Percentiles rank a stretch among this genome's conserved stretches.
Conservation (phyloP, 2,888 invertebrate species). For the Tinea trinotella region DNA sequence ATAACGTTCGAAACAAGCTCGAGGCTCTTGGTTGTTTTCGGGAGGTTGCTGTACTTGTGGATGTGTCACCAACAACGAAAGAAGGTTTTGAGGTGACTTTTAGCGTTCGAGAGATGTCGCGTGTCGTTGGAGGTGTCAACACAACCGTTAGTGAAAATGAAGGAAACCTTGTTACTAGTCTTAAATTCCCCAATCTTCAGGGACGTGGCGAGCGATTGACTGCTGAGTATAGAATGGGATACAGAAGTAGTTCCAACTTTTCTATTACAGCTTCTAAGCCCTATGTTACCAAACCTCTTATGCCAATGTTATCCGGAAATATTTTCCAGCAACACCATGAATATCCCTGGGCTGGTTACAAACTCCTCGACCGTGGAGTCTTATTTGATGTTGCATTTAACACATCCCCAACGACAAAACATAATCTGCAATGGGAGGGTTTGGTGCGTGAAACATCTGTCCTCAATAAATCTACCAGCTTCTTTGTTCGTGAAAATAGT, state of each 20-base stretch:
- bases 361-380: constrained; percentile 83
- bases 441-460: constrained; percentile 84
- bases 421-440: constrained; percentile 91
- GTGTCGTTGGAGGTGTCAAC: constrained; percentile 88
- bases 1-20: constrained; percentile 81
- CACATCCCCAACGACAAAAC: constrained; percentile 78
- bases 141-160: constrained; percentile 94
- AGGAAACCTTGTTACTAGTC: constrained; percentile 81
- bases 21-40: constrained; percentile 92
- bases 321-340: constrained; percentile 84
- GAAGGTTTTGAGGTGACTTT: constrained; percentile 91
- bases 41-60: constrained; percentile 87
- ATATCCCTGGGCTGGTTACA: constrained; percentile 87
- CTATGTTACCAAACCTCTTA: constrained; percentile 77
- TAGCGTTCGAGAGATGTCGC: constrained; percentile 85
- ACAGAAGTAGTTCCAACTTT: constrained; percentile 85
- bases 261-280: constrained; percentile 88
- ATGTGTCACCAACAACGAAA: constrained; percentile 85
- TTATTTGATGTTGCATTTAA: constrained; percentile 82
- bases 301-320: constrained; percentile 80
- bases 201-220: constrained; percentile 90
- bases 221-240: constrained; percentile 88
- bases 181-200: constrained; percentile 85
- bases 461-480: constrained; percentile 75
- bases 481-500: constrained; percentile 89